These are phyloP conservation scores for Melinaea marsaeus DNA, from an alignment of 2,888 invertebrate species.

Conservation along the genomic window DNA sequence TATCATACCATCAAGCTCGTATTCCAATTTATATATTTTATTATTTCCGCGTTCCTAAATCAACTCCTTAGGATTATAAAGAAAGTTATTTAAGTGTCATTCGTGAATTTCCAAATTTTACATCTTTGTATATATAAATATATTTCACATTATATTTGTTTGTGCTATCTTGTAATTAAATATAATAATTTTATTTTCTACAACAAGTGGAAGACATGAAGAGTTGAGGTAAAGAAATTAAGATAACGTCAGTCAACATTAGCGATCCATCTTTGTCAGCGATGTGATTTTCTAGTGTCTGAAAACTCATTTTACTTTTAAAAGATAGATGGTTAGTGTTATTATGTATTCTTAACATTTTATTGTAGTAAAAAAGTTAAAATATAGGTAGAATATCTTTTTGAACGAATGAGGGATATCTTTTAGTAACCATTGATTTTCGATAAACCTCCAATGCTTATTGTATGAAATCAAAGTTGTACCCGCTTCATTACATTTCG, in stretches of 20 bases:
- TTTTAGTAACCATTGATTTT: background rate
- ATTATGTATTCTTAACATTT: background rate
- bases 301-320: conserved; percentile 4
- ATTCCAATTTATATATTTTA: too few relatives aligned
- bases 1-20: too few relatives aligned
- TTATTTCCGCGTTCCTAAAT: too few relatives aligned
- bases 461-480: background rate
- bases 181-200: background rate
- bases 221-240: conserved; percentile 7
- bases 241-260: conserved; percentile 6
- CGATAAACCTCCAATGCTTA: background rate
- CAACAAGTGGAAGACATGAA: background rate
- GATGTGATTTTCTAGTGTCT: conserved; percentile 3
- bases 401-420: background rate
- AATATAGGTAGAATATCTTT: background rate
- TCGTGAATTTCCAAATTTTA: too few relatives aligned
- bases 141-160: too few relatives aligned
- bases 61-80: too few relatives aligned
- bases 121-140: too few relatives aligned
- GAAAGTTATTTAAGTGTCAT: too few relatives aligned
- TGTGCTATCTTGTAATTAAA: too few relatives aligned
- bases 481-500: background rate
- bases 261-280: conserved; percentile 5
- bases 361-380: background rate
- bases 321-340: background rate